Conservation (phyloP, 2,797 vertebrate species). For the Synaphobranchus kaupii region DNA sequence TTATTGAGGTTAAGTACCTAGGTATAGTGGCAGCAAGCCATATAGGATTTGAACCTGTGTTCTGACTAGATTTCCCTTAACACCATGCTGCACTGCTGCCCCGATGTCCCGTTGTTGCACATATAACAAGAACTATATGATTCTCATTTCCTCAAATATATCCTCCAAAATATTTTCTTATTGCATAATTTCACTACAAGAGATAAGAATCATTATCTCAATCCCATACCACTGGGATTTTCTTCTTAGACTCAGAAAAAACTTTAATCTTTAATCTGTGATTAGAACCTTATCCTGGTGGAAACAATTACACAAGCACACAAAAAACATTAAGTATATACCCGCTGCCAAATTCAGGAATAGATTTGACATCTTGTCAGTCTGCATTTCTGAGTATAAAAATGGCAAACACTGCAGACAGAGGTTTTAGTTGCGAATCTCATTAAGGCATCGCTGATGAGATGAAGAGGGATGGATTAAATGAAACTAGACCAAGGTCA, state of each 20-base stretch:
- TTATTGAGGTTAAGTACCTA: background rate
- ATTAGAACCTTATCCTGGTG: background rate
- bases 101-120: background rate
- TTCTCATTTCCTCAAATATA: background rate
- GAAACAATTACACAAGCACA: background rate
- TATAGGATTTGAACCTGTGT: background rate
- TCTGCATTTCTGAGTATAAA: background rate
- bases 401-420: background rate
- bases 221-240: background rate
- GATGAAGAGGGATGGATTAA: constrained; percentile 57
- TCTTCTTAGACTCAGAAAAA: constrained; percentile 22
- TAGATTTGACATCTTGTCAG: background rate
- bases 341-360: background rate
- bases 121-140: background rate
- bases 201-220: constrained; percentile 14
- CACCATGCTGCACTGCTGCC: background rate
- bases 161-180: background rate
- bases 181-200: background rate
- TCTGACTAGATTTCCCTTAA: background rate
- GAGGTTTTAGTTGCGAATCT: constrained; percentile 46
- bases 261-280: background rate
- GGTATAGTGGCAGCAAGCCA: background rate
- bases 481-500: constrained; percentile 62
- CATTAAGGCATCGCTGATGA: constrained; percentile 51
- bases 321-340: background rate